Percentiles rank a stretch among this genome's conserved stretches.
Conservation (phyloP, 2,888 invertebrate genomes). For the Pinctada fucata region DNA sequence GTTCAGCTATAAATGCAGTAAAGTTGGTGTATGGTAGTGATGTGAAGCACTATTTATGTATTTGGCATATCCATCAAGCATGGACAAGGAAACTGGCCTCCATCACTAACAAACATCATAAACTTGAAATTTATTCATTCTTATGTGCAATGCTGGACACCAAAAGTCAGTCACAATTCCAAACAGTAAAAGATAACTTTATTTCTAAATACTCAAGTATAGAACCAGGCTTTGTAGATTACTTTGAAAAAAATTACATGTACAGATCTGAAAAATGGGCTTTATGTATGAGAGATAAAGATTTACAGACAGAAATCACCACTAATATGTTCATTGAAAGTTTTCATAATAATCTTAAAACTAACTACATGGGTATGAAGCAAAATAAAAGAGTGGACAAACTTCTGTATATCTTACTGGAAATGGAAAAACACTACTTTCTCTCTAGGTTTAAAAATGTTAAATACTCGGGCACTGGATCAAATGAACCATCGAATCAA, state of each 20-base stretch:
- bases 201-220: not conserved
- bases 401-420: conserved; percentile 4
- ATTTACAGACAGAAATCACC: conserved; percentile 2
- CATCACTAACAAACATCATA: conserved; percentile 2
- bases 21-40: conserved; percentile 1
- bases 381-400: conserved; percentile 13
- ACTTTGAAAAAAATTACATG: conserved; percentile 12
- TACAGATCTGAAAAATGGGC: conserved; percentile 24
- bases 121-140: conserved; percentile 7
- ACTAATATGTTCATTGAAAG: conserved; percentile 30
- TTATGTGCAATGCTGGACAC: conserved; percentile 15
- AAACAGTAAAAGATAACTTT: conserved; percentile 10
- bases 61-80: conserved; percentile 22
- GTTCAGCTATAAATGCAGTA: conserved; percentile 15
- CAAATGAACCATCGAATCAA: not conserved
- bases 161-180: conserved; percentile 14
- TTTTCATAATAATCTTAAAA: conserved; percentile 29
- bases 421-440: conserved; percentile 18
- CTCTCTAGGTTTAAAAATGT: not conserved
- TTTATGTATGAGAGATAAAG: conserved; percentile 1
- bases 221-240: conserved; percentile 6
- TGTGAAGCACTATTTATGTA: conserved; percentile 21
- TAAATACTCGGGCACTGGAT: not conserved
- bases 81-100: not conserved
- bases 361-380: conserved; percentile 14